Evolutionary conservation across 2,113 vertebrate genomes (phyloP).

Genomic region (Bubalus kerabau): DNA sequence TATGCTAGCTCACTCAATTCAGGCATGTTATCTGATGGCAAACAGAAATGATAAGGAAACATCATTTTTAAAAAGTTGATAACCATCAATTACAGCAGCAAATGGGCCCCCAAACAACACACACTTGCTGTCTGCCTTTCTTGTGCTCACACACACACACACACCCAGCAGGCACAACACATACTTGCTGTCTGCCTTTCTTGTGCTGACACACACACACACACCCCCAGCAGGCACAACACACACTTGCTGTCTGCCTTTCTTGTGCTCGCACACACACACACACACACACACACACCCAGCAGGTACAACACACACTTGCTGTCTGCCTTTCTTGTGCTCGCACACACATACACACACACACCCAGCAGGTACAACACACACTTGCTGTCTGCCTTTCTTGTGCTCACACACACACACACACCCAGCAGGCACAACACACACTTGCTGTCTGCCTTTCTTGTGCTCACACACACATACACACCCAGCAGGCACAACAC

Average conservation of each 20-base stretch:
- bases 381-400: neutral
- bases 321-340: neutral
- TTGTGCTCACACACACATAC: neutral
- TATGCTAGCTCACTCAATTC: neutral
- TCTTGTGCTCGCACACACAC: neutral
- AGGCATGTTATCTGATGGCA: neutral
- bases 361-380: neutral
- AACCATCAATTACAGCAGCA: neutral
- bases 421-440: neutral
- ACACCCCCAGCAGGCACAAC: neutral
- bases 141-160: neutral
- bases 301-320: neutral
- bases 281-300: fast-evolving
- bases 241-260: neutral
- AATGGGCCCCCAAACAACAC: neutral
- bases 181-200: neutral
- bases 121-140: neutral
- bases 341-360: neutral
- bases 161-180: neutral
- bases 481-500: neutral
- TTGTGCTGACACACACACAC: neutral
- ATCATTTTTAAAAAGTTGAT: neutral
- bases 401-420: neutral
- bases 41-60: neutral
- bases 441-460: neutral